Base-by-base conservation (phyloP, 2,113 vertebrate species). In the Gavia stellata region DNA sequence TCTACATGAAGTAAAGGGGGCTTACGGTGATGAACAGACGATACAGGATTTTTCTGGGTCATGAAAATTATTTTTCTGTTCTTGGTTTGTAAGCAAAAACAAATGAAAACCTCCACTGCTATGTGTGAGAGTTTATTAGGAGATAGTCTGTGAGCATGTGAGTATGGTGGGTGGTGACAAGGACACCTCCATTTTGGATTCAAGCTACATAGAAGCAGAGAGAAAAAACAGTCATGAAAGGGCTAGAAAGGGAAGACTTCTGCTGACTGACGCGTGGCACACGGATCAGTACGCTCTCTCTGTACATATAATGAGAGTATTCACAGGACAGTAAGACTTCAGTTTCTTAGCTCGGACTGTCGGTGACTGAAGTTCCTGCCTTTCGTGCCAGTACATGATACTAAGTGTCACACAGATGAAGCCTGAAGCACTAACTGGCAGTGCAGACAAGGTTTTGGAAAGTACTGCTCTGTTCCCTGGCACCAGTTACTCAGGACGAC, bases 361-460 rank as follows among this genome's bases (percentile, higher is more conserved):
- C 82, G 70, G 58, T 87, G 90, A 89, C 65, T 86, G 66, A 86
- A 88, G 40, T 65, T 72, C 68, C 81, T 88, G 59, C 78, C 62
- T 44, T 94, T 79, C 0, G 0, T 68, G 83, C 88, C 65, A 84
- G 38, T 38, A 40, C 0, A 0, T 58, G 72, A 53, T 52, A 26
- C 25, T 36, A 67, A 31, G 40, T n/a, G 19, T 88, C 71, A 75
- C 36, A 14, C n/a, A 81, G 91, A 36, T 34, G 36, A 67, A 56
- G 63, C 59, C 63, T 88, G 82, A 86, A 93, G 67, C n/a, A 14
- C 42, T 84, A 78, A 29, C 56, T 81, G 77, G 10, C 68, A 81
- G 21, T 10, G 40, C 21, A 68, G 81, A 38, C 45, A 58, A 66
- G n/a, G 34, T 44, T 90, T 68, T 56, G 56, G 61, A 88, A 86